phyloP scores from a whole-genome alignment of 2,888 invertebrate genomes.

The Melanostoma mellinum region DNA sequence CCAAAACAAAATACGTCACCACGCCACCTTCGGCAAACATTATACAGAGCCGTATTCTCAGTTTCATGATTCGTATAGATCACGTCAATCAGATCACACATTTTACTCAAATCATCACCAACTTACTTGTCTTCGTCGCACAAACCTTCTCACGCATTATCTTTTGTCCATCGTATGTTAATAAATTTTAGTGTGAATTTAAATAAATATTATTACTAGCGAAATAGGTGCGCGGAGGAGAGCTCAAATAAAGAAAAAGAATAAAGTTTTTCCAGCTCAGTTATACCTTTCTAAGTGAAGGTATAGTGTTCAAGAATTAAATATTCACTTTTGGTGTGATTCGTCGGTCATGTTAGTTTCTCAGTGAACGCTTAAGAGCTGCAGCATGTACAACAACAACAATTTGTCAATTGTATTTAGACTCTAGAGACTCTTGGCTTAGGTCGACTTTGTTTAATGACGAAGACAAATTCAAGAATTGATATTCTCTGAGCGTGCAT shows the following conservation, averaged over 20 bases:
- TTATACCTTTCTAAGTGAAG: too few relatives aligned
- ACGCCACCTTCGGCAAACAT: not conserved
- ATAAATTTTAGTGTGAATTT: slow-evolving; percentile 58
- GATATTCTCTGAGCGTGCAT: slow-evolving; percentile 56
- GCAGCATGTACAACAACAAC: too few relatives aligned
- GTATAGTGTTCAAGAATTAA: too few relatives aligned
- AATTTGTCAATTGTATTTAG: not conserved
- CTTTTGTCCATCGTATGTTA: slow-evolving; percentile 30
- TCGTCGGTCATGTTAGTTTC: too few relatives aligned
- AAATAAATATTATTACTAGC: slow-evolving; percentile 1
- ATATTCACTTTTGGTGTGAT: too few relatives aligned
- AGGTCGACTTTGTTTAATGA: slow-evolving; percentile 6
- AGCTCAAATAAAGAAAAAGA: not conserved
- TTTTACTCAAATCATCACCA: slow-evolving; percentile 50
- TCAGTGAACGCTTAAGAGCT: not conserved
- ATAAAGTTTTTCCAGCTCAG: not conserved
- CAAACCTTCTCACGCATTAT: slow-evolving; percentile 7
- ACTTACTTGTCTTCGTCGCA: not conserved
- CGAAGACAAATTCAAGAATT: slow-evolving; percentile 45
- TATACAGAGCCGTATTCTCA: not conserved
- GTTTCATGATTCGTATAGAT: slow-evolving; percentile 27
- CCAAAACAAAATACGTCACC: not conserved
- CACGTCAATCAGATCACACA: slow-evolving; percentile 41
- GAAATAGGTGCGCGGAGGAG: not conserved
- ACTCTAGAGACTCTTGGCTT: not conserved